Evolutionary conservation across 2,888 invertebrate genomes (phyloP), one percentile per base, ranked within the genome.

Genomic region (Eucera pruinosa): DNA sequence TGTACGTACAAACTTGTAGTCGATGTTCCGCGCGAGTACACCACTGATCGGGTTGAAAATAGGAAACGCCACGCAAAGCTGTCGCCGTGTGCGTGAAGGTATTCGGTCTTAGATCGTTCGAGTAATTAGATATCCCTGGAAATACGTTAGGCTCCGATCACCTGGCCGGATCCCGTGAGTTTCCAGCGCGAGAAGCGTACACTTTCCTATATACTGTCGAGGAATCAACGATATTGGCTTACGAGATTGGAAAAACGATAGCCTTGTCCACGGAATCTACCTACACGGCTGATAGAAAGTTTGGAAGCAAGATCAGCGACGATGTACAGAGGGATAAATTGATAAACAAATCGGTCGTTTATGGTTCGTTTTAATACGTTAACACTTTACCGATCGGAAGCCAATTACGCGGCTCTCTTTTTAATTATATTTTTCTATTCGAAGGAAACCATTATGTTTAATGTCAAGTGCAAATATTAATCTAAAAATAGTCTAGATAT

Each of bases 71-170:
- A 33, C 36, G 57, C 61, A 36, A 68, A 62, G 33, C 48, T 64
- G 68, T 54, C 47, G 60, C 45, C 47, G 52, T 52, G 84, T 15
- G 25, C 87, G 86, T 83, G 87, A 84, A 85, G 81, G 86, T 80
- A 85, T 89, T 85, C 84, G 66, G 77, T 70, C 83, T 83, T 80
- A 78, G 85, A 73, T 84, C 84, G 83, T 57, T 79, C 82, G 70
- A 86, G 91, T 90, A 91, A 91, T 90, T 89, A 91, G 90, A 91
- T 91, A 91, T 86, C 87, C 90, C 89, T 91, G 90, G 91, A 90
- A 91, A 90, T 87, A 84, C 87, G 84, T 89, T 86, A 85, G 85
- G 79, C 86, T 83, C 64, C 83, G 83, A 81, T 84, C 82, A 68
- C 81, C 80, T 77, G 54, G 78, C 78, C 71, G 75, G 84, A 84